Evolutionary conservation across 2,797 vertebrate species (phyloP).

Genomic region (Silurus aristotelis): DNA sequence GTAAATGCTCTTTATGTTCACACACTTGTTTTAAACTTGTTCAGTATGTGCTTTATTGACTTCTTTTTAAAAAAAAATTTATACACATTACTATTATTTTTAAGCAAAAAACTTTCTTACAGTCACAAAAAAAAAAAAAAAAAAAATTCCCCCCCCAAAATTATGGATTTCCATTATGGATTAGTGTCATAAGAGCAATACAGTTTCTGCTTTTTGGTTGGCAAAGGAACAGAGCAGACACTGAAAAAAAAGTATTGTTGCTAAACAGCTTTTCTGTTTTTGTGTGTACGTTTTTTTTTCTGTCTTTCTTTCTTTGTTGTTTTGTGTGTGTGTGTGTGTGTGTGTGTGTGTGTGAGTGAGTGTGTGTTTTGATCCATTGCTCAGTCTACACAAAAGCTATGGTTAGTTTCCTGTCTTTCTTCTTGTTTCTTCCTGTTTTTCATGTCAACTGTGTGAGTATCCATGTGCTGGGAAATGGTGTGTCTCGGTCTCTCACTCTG

Average conservation of each 20-base stretch:
- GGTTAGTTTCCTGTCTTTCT: slow-evolving; percentile 75
- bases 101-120: too few species aligned
- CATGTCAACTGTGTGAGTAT: slow-evolving; percentile 30
- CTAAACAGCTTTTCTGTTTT: slow-evolving; percentile 2
- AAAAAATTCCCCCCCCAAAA: too few species aligned
- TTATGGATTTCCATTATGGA: neutral
- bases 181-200: neutral
- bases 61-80: too few species aligned
- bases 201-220: neutral
- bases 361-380: slow-evolving; percentile 17
- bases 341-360: neutral
- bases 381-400: slow-evolving; percentile 32
- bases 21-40: neutral
- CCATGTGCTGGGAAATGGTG: slow-evolving; percentile 18
- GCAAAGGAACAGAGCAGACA: neutral
- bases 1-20: neutral
- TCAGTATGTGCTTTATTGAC: neutral
- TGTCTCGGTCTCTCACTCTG: neutral
- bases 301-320: neutral
- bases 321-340: neutral
- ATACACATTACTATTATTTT: too few species aligned
- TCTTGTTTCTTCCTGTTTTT: slow-evolving; percentile 77
- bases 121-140: too few species aligned
- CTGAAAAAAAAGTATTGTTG: slow-evolving; percentile 3
- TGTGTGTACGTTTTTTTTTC: neutral